These are phyloP conservation scores for Peromyscus nudipes DNA, from an alignment of 2,797 vertebrate species.

Conservation along the genomic window DNA sequence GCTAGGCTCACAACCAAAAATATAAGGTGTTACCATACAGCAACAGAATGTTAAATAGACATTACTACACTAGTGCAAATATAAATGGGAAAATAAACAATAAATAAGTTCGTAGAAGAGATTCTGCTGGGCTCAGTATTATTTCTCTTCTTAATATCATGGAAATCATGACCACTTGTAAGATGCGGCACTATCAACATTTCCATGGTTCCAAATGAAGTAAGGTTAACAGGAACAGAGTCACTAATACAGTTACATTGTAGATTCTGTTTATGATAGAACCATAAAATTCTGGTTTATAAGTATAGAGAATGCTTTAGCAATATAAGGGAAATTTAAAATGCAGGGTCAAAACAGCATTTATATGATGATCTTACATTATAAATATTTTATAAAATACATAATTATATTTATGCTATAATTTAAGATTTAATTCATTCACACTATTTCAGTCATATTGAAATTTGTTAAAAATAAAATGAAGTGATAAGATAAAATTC, in stretches of 20 bases:
- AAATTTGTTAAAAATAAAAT: not conserved
- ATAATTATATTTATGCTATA: not conserved
- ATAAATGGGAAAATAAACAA: not conserved
- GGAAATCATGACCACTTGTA: not conserved
- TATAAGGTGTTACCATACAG: not conserved
- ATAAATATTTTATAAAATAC: not conserved
- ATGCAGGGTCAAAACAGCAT: not conserved
- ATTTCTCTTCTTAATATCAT: not conserved
- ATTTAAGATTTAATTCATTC: constrained; percentile 12
- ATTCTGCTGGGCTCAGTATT: not conserved
- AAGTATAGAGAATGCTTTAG: constrained; percentile 31
- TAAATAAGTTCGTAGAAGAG: not conserved
- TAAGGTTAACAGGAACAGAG: not conserved
- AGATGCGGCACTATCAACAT: not conserved
- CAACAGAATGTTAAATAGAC: not conserved
- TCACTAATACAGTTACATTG: not conserved
- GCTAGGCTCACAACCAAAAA: no score
- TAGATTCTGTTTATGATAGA: not conserved
- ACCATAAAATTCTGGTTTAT: not conserved
- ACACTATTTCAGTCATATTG: not conserved
- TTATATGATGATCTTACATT: not conserved
- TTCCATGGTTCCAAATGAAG: not conserved
- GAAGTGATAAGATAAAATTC: not conserved
- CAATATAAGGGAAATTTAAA: not conserved
- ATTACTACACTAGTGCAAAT: not conserved